Evolutionary conservation across 2,113 vertebrate genomes (phyloP), one percentile per base, ranked within the genome.

Genomic region (Hippocampus abdominalis): DNA sequence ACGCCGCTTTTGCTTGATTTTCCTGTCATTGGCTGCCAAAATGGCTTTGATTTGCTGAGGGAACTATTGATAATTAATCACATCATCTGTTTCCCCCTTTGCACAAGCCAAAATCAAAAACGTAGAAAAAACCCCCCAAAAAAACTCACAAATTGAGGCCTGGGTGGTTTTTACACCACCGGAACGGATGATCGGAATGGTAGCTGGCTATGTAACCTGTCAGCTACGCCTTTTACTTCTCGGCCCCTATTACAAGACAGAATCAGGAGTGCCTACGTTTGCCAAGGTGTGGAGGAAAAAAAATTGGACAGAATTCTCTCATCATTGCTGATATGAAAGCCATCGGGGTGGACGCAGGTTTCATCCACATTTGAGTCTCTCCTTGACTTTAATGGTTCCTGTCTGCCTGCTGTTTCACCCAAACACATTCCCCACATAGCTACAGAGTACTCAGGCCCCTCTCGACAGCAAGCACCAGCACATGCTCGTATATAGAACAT

Each of bases 31-130:
- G 40, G 76, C 84, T 90, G 91, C 90, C 91, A 92, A 91, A 88
- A 86, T 88, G 87, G 90, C 92, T 92, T 92, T 92, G 92, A 92
- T 93, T 91, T 91, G 89, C 87, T 84, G 87, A 87, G 89, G 87
- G 84, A 90, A 83, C 86, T 91, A 93, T 93, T 88, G 92, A 93
- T 93, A 92, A 93, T 93, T 93, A 90, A 93, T 92, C 86, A 90
- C 88, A 91, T 93, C 92, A 92, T 93, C 92, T 93, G 92, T 90
- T 91, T 92, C 86, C 87, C 88, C 88, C 84, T 85, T 75, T 74
- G 25, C 75, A 80, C 83, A 79, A 81, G 91, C 91, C 91, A 93
- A 91, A 84, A 89, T 89, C 91, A 89, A 89, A 90, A 89, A 81
- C 80, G 6, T 6, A 36, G 9, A 3, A 40, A 69, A 90, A 68